Percentiles rank a stretch among this genome's conserved stretches.
Evolutionary conservation across 2,797 vertebrate species (phyloP).

Genomic region (Poecilia picta): DNA sequence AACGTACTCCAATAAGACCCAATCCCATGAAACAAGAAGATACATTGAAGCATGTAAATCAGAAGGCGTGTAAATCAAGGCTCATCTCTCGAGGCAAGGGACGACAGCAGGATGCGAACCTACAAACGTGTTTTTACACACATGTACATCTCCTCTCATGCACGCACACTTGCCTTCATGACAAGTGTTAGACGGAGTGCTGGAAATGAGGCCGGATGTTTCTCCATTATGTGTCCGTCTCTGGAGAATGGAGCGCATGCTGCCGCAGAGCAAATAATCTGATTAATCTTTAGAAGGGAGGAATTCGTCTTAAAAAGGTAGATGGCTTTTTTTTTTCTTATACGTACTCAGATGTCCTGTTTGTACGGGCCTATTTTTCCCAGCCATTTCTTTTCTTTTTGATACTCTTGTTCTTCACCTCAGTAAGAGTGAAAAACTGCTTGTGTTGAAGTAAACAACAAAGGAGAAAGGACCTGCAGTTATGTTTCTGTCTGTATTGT

Average conservation of each 20-base stretch:
- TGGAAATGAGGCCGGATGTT: constrained; percentile 58
- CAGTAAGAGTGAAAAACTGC: background rate
- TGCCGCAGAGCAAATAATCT: constrained; percentile 51
- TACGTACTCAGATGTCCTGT: background rate
- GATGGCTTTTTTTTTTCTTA: background rate
- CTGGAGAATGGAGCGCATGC: constrained; percentile 42
- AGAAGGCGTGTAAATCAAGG: constrained; percentile 55
- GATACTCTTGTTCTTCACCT: background rate
- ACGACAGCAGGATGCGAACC: constrained; percentile 24
- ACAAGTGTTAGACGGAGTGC: constrained; percentile 53
- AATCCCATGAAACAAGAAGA: constrained; percentile 30
- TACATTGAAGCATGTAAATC: constrained; percentile 68
- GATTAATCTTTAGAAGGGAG: constrained; percentile 50
- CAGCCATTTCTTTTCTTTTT: background rate
- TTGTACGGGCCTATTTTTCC: background rate
- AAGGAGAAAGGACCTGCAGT: background rate
- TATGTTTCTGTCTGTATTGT: constrained; percentile 29
- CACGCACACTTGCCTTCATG: constrained; percentile 33
- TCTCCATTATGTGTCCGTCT: constrained; percentile 42
- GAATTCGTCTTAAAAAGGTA: constrained; percentile 4
- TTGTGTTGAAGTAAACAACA: background rate
- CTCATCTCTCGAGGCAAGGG: constrained; percentile 13
- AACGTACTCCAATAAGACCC: constrained; percentile 22
- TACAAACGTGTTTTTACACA: background rate
- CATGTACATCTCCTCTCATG: background rate